A percentile compares a stretch with the other conserved stretches of the same genome.
Conservation (phyloP, 2,888 invertebrate species). For the Dasypogon diadema region DNA sequence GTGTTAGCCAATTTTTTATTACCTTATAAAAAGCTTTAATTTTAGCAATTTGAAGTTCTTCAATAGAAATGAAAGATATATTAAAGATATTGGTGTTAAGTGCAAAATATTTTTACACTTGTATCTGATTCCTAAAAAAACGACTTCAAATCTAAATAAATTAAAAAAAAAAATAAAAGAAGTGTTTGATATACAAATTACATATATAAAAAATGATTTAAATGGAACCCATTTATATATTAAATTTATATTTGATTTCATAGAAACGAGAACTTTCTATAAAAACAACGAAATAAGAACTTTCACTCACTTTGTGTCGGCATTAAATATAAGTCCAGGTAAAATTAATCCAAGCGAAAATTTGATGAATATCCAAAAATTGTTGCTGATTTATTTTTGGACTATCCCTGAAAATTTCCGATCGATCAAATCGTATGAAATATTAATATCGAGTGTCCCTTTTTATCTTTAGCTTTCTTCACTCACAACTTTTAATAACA, state of each 20-base stretch:
- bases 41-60: no score
- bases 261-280: background rate
- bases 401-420: background rate
- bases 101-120: background rate
- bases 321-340: conserved; percentile 28
- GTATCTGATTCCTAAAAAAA: no score
- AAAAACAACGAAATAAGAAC: conserved; percentile 1
- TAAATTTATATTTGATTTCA: background rate
- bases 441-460: background rate
- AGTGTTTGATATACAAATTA: background rate
- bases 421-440: conserved; percentile 6
- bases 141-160: no score
- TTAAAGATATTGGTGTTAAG: background rate
- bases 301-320: conserved; percentile 32
- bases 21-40: no score
- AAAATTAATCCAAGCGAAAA: conserved; percentile 34
- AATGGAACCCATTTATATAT: background rate
- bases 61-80: no score
- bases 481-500: conserved; percentile 16
- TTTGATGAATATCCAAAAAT: conserved; percentile 37
- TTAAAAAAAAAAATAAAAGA: background rate
- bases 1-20: no score
- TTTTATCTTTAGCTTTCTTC: conserved; percentile 12
- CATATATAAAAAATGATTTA: no score
- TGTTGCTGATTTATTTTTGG: conserved; percentile 42